Base-by-base conservation (phyloP, 2,888 invertebrate genomes). In the Ectemnius lituratus region DNA sequence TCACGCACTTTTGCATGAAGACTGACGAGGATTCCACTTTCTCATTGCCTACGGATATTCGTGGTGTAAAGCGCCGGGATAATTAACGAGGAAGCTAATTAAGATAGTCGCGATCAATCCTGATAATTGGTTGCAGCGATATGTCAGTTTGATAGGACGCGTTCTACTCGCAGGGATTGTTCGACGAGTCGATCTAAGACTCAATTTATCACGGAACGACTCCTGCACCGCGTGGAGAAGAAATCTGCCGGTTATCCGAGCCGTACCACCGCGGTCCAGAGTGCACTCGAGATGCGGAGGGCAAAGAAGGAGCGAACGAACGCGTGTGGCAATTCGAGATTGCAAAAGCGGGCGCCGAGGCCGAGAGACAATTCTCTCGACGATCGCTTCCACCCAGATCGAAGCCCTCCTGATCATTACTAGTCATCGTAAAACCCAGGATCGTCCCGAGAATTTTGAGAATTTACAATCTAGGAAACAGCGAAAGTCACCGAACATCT, bases 251-350 rank as follows among this genome's bases (percentile, higher is more conserved):
- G 77, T 79, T 79, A 79, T 76, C 73, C 75, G 68, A 79, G 75
- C 71, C 49, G 37, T 28, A 45, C 64, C 28, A 37, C 18, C 23
- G 46, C 27, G 45, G 37, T 37, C 37, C 37, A 37, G 37, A 37
- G 37, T 6, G 37, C 2, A 37, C 6, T 6, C 37, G 37, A 37
- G 37, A 37, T 37, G 37, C 56, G 63, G 61, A 59, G 66, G 79
- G 81, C 82, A 75, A 84, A 86, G 81, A 85, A 85, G 82, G 77
- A 81, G 83, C 37, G 81, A 85, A 85, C 82, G 77, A 81, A 81
- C 37, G 84, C 75, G 81, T 86, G 83, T 85, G 76, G 87, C 86
- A 85, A 88, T 84, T 84, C 71, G 79, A 82, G 80, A 83, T 88
- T 88, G 87, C 85, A 84, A 87, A 86, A 86, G 37, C 37, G 37